Evolutionary conservation across 1,140 invertebrate species (phyloP), one percentile per base, ranked within the genome.

Genomic region (Drosophila pseudoobscura): DNA sequence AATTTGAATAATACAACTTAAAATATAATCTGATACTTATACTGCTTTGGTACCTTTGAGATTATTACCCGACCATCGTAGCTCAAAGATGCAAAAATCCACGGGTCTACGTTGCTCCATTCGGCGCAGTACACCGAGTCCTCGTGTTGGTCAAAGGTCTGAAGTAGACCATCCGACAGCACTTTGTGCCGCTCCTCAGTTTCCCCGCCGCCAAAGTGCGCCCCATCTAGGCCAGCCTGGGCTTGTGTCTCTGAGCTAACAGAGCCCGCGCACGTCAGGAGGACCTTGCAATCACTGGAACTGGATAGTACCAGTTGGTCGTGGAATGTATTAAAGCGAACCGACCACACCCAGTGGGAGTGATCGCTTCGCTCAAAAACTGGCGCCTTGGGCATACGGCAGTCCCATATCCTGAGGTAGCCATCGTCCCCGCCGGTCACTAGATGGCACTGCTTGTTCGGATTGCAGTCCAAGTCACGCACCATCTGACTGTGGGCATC

Each of bases 41-140:
- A 96, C 75, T 96, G 95, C 74, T 96, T 94, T 22, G 98, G 98
- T 4, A 99, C 98, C 91, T 96, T 94, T 53, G 98, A 98, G 53
- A 99, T 95, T 43, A 99, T 95, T 35, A 99, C 93, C 65, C 98
- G 92, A 3, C 98, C 98, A 93, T 99, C 98, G 92, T 98, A 99
- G 92, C 97, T 98, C 0, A 99, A 93, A 0, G 98, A 99, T 29
- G 98, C 98, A 94, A 99, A 99, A 44, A 97, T 96, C 98, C 98
- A 99, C 15, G 98, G 98, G 93, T 99, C 98, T 43, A 97, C 96
- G 43, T 96, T 95, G 60, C 98, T 98, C 98, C 98, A 99, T 92
- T 98, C 98, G 1, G 96, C 97, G 87, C 96, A 96, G 93, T 99
- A 99, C 15, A 99, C 98, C 54, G 97, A 98, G 92, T 99, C 98